Conservation (phyloP, 35 echinoderm and acorn worm species). For the Lytechinus pictus region DNA sequence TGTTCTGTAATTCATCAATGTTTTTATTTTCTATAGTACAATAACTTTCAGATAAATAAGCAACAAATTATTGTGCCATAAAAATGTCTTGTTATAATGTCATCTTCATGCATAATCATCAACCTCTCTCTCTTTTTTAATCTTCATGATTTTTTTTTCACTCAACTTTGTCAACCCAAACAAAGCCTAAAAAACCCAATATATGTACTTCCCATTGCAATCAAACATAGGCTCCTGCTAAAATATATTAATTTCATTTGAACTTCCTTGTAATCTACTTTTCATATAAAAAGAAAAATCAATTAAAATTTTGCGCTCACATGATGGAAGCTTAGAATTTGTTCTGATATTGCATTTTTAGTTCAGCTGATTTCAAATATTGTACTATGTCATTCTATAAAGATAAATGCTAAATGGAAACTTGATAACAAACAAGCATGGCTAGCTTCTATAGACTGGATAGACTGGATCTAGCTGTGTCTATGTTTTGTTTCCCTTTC, state of each 20-base stretch:
- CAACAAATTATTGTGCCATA: neutral
- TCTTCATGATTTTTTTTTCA: neutral
- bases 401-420: neutral
- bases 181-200: neutral
- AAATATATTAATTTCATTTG: neutral
- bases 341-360: constrained; percentile 2
- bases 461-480: neutral
- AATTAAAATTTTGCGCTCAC: neutral
- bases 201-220: neutral
- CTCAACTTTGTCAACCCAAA: neutral
- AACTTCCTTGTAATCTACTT: too few relatives aligned
- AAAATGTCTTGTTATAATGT: neutral
- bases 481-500: neutral
- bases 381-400: neutral
- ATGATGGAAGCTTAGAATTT: neutral
- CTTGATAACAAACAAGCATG: neutral
- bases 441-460: neutral
- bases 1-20: neutral
- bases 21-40: neutral
- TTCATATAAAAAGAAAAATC: neutral
- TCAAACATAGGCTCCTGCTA: neutral
- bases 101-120: neutral
- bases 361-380: neutral
- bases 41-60: neutral
- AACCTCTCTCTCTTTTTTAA: neutral